A percentile compares a stretch with the other conserved stretches of the same genome.
Conservation (phyloP, 1,140 invertebrate species). For the Belonocnema kinseyi region DNA sequence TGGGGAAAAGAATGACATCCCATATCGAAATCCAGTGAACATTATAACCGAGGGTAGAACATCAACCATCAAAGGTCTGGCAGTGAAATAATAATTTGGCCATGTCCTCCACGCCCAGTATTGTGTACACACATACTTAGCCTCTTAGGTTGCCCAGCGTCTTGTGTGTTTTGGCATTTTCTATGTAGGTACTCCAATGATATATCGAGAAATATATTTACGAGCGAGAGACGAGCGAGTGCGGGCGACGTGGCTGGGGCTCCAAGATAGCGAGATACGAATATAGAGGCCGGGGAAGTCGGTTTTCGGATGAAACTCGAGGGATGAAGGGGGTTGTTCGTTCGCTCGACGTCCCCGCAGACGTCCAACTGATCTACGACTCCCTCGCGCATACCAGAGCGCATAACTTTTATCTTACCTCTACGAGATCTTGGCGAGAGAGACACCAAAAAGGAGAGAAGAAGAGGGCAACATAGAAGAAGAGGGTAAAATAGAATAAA, state of each 20-base stretch:
- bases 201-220: conserved; percentile 51
- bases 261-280: conserved; percentile 63
- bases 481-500: too few relatives aligned
- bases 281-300: conserved; percentile 50
- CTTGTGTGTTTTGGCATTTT: conserved; percentile 63
- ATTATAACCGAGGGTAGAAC: background rate
- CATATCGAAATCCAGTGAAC: too few relatives aligned
- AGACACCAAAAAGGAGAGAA: conserved; percentile 28
- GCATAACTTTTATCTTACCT: conserved; percentile 76
- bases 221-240: conserved; percentile 37
- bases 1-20: too few relatives aligned
- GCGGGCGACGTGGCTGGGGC: conserved; percentile 50
- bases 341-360: conserved; percentile 71
- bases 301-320: conserved; percentile 56
- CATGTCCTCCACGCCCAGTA: conserved; percentile 64
- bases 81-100: conserved; percentile 58
- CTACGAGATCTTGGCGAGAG: conserved; percentile 55
- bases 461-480: background rate
- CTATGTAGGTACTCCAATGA: conserved; percentile 57
- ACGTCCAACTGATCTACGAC: conserved; percentile 74
- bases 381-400: conserved; percentile 74
- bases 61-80: conserved; percentile 28
- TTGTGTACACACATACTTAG: conserved; percentile 63
- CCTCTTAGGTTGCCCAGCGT: conserved; percentile 49
- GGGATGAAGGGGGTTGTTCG: conserved; percentile 52